Percentiles rank a stretch among this genome's conserved stretches.
These are phyloP conservation scores for Hippocampus barbouri DNA, from an alignment of 2,113 vertebrate species.

Conservation along the genomic window DNA sequence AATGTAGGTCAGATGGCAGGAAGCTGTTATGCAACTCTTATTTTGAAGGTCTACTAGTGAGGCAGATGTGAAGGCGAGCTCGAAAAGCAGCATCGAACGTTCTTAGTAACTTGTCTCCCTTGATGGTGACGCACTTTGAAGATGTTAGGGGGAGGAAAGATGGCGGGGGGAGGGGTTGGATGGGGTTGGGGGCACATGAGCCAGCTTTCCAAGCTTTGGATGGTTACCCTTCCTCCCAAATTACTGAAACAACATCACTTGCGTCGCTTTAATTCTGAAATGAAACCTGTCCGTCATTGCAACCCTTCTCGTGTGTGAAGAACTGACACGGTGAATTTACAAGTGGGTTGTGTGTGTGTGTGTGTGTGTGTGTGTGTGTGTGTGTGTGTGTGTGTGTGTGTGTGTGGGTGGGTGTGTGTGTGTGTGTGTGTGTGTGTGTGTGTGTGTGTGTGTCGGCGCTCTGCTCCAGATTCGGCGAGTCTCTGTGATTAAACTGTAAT, in stretches of 20 bases:
- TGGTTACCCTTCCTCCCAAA: conserved; percentile 48
- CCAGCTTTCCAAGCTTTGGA: conserved; percentile 46
- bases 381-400: too few species aligned
- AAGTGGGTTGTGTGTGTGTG: conserved; percentile 23
- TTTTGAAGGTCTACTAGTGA: conserved; percentile 38
- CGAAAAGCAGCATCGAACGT: conserved; percentile 36
- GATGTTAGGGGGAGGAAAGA: conserved; percentile 22
- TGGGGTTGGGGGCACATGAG: conserved; percentile 20
- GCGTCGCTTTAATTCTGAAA: conserved; percentile 22
- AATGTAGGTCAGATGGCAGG: conserved; percentile 14
- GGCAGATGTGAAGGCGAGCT: conserved; percentile 22
- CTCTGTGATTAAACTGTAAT: conserved; percentile 76
- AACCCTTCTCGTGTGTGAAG: conserved; percentile 51
- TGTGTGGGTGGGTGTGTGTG: neutral
- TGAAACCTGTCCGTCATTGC: conserved; percentile 58
- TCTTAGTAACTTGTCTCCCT: conserved; percentile 28
- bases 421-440: conserved; percentile 2
- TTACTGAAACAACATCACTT: conserved; percentile 52
- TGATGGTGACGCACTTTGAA: conserved; percentile 54
- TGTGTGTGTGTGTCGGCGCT: conserved; percentile 23
- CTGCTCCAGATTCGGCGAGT: conserved; percentile 63
- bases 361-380: neutral
- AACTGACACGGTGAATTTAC: conserved; percentile 36
- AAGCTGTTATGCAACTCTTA: conserved; percentile 23
- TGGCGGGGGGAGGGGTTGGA: too few species aligned